Evolutionary conservation across 1,140 invertebrate genomes (phyloP).

Genomic region (Nasonia longicornis): DNA sequence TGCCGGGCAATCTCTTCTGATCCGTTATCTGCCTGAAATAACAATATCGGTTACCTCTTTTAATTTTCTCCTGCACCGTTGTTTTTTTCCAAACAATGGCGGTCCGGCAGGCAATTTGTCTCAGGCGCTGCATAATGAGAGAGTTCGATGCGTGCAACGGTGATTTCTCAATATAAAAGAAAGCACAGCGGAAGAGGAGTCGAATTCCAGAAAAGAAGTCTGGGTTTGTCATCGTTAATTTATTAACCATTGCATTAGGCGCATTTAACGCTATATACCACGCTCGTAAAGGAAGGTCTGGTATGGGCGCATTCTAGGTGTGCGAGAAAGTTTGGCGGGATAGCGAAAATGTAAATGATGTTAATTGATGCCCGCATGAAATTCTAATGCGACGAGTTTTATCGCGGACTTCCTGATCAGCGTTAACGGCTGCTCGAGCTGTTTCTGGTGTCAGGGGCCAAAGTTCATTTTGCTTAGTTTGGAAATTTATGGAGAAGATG

Average conservation of each 20-base stretch:
- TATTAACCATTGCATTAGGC: not conserved
- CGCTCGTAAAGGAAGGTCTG: not conserved
- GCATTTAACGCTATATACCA: not conserved
- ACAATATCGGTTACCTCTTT: not conserved
- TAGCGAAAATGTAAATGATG: conserved; percentile 4
- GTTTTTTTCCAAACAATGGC: not conserved
- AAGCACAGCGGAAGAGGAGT: not conserved
- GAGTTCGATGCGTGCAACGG: not conserved
- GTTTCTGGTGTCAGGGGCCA: not conserved
- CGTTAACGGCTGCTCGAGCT: not conserved
- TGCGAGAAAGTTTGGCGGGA: not conserved
- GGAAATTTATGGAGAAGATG: not conserved
- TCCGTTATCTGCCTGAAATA: not conserved
- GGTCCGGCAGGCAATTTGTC: not conserved
- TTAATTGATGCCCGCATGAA: not conserved
- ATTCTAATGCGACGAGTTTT: conserved; percentile 1
- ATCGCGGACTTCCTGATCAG: conserved; percentile 8
- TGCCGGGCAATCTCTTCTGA: not conserved
- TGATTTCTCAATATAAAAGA: not conserved
- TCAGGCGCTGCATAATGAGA: not conserved
- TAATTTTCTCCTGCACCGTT: not conserved
- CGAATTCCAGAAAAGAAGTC: not conserved
- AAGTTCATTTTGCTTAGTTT: not conserved
- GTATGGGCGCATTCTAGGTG: not conserved
- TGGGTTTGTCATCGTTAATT: not conserved